phyloP scores from a whole-genome alignment of 30 jellyfish, hydroid and myxozoan species.

The Nemopilema nomurai region DNA sequence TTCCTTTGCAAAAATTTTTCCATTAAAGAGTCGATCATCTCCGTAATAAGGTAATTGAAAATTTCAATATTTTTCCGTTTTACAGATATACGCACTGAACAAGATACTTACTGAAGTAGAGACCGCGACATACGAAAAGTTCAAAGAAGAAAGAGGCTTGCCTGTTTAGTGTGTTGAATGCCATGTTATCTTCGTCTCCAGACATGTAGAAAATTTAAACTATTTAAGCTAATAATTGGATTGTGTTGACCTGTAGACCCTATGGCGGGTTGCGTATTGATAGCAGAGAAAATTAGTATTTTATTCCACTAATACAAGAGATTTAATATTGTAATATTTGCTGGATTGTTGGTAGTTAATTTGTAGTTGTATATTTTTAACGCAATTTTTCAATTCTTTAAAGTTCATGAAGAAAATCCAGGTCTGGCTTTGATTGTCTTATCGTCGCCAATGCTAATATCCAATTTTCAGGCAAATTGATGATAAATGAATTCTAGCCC shows the following conservation, averaged over 20 bases:
- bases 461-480: no score
- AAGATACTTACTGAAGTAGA: constrained; percentile 49
- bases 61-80: background rate
- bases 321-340: background rate
- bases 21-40: no score
- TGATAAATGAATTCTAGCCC: no score
- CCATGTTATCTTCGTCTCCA: background rate
- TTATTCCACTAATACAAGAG: background rate
- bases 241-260: no score
- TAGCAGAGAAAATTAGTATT: background rate
- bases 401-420: no score
- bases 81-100: constrained; percentile 68
- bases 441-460: no score
- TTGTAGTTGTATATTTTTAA: no score
- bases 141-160: constrained; percentile 53
- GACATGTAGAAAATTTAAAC: no score
- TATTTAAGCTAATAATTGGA: no score
- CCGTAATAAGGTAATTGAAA: background rate
- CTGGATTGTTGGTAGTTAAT: background rate
- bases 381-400: background rate
- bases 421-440: no score
- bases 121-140: constrained; percentile 34
- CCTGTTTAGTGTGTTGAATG: constrained; percentile 26
- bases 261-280: background rate
- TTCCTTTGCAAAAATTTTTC: no score